Percentiles rank a stretch among this genome's conserved stretches.
phyloP scores from a whole-genome alignment of 2,113 vertebrate species.

The Meles meles region DNA sequence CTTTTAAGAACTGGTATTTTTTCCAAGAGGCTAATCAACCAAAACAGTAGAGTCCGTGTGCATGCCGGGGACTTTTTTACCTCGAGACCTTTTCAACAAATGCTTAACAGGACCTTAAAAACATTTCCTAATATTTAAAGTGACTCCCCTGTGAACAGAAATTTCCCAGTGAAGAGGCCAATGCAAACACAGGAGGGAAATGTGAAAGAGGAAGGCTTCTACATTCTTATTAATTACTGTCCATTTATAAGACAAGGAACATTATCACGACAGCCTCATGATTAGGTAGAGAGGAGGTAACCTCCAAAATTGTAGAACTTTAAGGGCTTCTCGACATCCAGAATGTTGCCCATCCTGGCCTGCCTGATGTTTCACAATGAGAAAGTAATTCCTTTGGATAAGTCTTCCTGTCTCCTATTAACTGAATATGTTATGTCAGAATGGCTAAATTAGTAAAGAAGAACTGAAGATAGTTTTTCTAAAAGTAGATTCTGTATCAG shows the following conservation, averaged over 20 bases:
- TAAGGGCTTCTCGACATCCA: not conserved
- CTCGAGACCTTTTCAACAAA: not conserved
- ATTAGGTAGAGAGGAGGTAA: not conserved
- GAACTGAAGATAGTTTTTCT: not conserved
- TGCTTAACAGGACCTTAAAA: not conserved
- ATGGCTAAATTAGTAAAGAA: not conserved
- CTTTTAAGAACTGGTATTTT: not conserved
- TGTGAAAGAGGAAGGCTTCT: not conserved
- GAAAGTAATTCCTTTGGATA: not conserved
- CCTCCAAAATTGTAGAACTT: not conserved
- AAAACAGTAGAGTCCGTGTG: not conserved
- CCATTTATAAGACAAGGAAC: not conserved
- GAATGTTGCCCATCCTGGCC: not conserved
- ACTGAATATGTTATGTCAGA: not conserved
- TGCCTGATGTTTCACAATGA: not conserved
- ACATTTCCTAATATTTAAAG: constrained; percentile 17
- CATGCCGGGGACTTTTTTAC: not conserved
- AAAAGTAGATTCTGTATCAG: not conserved
- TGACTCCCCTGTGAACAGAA: not conserved
- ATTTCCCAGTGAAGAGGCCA: not conserved
- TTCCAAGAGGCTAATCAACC: constrained; percentile 49
- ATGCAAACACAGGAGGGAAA: not conserved
- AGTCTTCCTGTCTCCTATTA: not conserved
- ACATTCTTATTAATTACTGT: not conserved
- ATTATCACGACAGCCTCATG: not conserved